Percentiles rank a stretch among this genome's conserved stretches.
phyloP scores from a whole-genome alignment of 2,888 invertebrate species.

The Allolobophora icterica region DNA sequence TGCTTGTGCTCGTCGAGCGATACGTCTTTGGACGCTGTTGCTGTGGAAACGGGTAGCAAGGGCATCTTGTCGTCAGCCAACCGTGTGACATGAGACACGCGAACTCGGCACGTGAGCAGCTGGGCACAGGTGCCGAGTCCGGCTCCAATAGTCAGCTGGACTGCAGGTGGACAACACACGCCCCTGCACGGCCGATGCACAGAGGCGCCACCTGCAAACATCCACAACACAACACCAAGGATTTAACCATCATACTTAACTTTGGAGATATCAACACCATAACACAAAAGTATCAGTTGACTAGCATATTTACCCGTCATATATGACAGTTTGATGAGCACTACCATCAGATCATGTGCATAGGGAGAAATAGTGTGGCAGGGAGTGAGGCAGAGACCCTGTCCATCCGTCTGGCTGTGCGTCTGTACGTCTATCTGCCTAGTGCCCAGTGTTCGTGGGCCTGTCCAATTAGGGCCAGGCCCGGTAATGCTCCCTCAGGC shows the following conservation, averaged over 20 bases:
- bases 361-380: too few relatives aligned
- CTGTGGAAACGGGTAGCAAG: slow-evolving; percentile 27
- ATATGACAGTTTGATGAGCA: too few relatives aligned
- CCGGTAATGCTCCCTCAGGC: too few relatives aligned
- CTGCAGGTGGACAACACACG: slow-evolving; percentile 76
- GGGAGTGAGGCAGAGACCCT: too few relatives aligned
- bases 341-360: too few relatives aligned
- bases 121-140: slow-evolving; percentile 14
- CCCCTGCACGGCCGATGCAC: slow-evolving; percentile 84
- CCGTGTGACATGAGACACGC: slow-evolving; percentile 17
- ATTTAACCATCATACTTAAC: not conserved
- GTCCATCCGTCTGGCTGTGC: too few relatives aligned
- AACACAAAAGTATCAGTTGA: not conserved
- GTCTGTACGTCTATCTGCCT: too few relatives aligned
- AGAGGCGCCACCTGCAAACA: slow-evolving; percentile 74
- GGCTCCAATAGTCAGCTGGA: slow-evolving; percentile 31
- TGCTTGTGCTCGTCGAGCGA: slow-evolving; percentile 29
- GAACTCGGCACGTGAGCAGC: not conserved
- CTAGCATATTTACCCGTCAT: too few relatives aligned
- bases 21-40: slow-evolving; percentile 14
- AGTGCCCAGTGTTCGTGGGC: too few relatives aligned
- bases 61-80: slow-evolving; percentile 19
- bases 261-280: too few relatives aligned
- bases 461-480: too few relatives aligned
- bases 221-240: not conserved